Conservation (phyloP, 2,113 vertebrate species). For the Felis catus region F.catus_Fca126_mat1.0 CM031412.1:165364501-165365000, state of each 20-base stretch:
- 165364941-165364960: constrained; percentile 57
- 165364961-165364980: constrained; percentile 71
- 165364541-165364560: neutral
- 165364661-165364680: neutral
- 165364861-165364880: constrained; percentile 35
- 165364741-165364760: neutral
- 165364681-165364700: neutral
- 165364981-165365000: constrained; percentile 76
- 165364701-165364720: neutral
- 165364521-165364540: neutral
- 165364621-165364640: neutral
- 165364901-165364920: constrained; percentile 53
- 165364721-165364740: neutral
- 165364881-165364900: neutral
- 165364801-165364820: neutral
- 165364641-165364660: neutral
- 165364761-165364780: neutral
- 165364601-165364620: neutral
- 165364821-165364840: constrained; percentile 28
- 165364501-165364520: neutral
- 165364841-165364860: constrained; percentile 33
- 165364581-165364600: neutral
- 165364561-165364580: neutral
- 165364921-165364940: constrained; percentile 63
- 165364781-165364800: neutral